Percentiles rank a stretch among this genome's conserved stretches.
These are phyloP conservation scores for Hippocampus barbouri DNA, from an alignment of 2,113 vertebrate species.

Conservation along the genomic window DNA sequence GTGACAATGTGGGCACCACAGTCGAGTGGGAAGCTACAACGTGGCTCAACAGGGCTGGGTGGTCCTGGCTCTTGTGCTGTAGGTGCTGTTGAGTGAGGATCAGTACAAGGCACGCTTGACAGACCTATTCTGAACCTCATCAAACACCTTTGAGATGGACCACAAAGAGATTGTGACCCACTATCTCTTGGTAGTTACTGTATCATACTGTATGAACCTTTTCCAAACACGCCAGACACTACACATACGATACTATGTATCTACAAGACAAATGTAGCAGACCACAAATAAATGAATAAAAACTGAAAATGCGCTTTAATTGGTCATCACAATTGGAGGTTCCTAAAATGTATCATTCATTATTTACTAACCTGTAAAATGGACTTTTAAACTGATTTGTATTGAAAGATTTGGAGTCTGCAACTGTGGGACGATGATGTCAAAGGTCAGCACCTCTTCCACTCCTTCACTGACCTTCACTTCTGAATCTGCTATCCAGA, in stretches of 20 bases:
- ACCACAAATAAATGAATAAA: background rate
- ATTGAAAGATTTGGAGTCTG: constrained; percentile 28
- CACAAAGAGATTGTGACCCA: too few relatives aligned
- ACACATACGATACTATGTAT: too few relatives aligned
- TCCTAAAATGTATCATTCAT: too few relatives aligned
- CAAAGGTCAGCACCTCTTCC: constrained; percentile 45
- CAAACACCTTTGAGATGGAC: too few relatives aligned
- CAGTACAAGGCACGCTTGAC: too few relatives aligned
- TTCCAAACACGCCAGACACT: too few relatives aligned
- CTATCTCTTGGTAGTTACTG: too few relatives aligned
- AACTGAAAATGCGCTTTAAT: background rate
- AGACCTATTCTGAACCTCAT: too few relatives aligned
- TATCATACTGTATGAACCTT: too few relatives aligned
- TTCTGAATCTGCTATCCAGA: constrained; percentile 42
- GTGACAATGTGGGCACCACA: constrained; percentile 56
- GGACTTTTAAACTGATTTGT: constrained; percentile 15
- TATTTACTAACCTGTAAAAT: background rate
- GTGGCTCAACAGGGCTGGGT: constrained; percentile 40
- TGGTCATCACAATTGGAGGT: background rate
- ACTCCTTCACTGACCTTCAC: constrained; percentile 40
- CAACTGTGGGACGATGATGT: constrained; percentile 25
- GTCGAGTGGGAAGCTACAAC: constrained; percentile 46
- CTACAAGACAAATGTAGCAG: too few relatives aligned
- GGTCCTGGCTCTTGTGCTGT: constrained; percentile 21
- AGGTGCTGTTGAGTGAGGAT: constrained; percentile 3